Evolutionary conservation across 2,888 invertebrate genomes (phyloP).

Genomic region (Drosophila neonasuta): DNA sequence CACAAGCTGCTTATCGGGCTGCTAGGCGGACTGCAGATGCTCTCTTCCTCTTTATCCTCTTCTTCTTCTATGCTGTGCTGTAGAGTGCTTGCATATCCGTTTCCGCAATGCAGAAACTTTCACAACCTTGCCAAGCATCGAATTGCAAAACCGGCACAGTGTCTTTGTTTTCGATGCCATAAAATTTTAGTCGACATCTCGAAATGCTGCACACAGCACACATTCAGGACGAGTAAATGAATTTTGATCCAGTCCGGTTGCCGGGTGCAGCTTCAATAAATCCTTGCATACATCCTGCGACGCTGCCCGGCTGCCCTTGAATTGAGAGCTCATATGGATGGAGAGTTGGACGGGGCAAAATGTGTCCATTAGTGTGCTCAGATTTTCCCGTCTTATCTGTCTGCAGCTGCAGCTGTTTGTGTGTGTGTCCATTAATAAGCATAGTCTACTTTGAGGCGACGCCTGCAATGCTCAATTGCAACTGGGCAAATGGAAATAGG

Average conservation of each 20-base stretch:
- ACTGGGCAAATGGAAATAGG: conserved; percentile 7
- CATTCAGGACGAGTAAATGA: conserved; percentile 30
- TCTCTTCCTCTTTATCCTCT: no score
- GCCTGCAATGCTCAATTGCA: conserved; percentile 49
- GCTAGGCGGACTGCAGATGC: conserved; percentile 6
- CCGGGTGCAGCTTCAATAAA: conserved; percentile 44
- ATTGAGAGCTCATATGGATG: conserved; percentile 9
- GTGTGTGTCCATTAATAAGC: conserved; percentile 56
- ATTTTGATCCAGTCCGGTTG: conserved; percentile 29
- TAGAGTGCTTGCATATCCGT: conserved; percentile 36
- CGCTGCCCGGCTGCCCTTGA: conserved; percentile 13
- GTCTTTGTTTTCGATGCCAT: conserved; percentile 22
- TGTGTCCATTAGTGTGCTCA: conserved; percentile 50
- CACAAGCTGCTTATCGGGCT: conserved; percentile 37
- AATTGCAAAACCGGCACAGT: conserved; percentile 1
- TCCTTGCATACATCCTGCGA: conserved; percentile 14
- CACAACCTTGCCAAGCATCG: conserved; percentile 2
- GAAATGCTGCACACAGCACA: conserved; percentile 11
- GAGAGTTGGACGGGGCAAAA: conserved; percentile 21
- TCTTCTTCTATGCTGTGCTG: conserved; percentile 1
- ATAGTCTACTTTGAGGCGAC: conserved; percentile 47
- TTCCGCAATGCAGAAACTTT: conserved; percentile 53
- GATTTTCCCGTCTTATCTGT: conserved; percentile 31
- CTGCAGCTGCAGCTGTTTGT: conserved; percentile 14
- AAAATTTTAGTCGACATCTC: conserved; percentile 34